Conservation (phyloP, 2,113 vertebrate genomes). For the Taxidea taxus region DNA sequence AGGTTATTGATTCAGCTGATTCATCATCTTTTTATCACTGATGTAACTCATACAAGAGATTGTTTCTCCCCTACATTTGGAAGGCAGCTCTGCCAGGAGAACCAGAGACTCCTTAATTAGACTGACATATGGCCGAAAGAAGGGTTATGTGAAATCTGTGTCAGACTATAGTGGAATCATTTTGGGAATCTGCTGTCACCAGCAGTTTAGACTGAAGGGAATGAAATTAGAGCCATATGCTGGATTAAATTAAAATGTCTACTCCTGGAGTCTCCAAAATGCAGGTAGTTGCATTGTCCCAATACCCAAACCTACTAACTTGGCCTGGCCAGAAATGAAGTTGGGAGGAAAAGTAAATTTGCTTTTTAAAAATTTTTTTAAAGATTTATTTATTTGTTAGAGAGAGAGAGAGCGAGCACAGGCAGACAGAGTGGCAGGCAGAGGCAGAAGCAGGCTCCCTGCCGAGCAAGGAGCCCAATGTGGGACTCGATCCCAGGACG, state of each 20-base stretch:
- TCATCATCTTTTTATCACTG: neutral
- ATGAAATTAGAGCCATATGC: neutral
- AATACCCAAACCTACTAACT: neutral
- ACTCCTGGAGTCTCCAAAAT: neutral
- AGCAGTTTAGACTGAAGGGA: neutral
- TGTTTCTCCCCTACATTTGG: slow-evolving; percentile 53
- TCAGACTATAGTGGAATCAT: slow-evolving; percentile 44
- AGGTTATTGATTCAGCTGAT: neutral
- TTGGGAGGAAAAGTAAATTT: slow-evolving; percentile 2
- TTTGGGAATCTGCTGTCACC: neutral
- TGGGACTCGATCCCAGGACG: too few relatives aligned
- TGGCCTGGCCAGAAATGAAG: neutral
- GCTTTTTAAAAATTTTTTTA: too few relatives aligned
- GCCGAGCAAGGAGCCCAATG: too few relatives aligned
- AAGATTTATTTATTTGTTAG: too few relatives aligned
- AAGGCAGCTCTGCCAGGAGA: slow-evolving; percentile 56
- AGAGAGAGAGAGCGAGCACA: too few relatives aligned
- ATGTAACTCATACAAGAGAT: neutral
- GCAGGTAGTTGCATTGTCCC: neutral
- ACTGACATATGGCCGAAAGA: slow-evolving; percentile 55
- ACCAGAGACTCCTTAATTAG: slow-evolving; percentile 45
- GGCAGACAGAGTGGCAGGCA: too few relatives aligned
- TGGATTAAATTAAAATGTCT: neutral
- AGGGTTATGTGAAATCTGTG: slow-evolving; percentile 55
- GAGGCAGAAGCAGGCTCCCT: too few relatives aligned